Evolutionary conservation across 2,888 invertebrate genomes (phyloP), one percentile per base, ranked within the genome.

Genomic region (Cecidostiba fungosa): DNA sequence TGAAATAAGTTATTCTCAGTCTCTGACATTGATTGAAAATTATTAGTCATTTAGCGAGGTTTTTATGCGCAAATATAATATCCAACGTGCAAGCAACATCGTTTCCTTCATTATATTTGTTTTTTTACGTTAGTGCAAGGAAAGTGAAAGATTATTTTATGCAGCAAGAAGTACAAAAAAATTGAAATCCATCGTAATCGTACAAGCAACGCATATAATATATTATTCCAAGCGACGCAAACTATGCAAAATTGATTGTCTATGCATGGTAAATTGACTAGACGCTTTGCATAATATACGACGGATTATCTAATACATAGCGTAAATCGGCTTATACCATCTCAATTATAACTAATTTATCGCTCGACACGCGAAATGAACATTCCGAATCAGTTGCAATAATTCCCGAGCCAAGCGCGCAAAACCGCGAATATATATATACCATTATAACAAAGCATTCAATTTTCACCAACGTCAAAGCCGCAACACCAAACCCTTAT

Each of bases 1-100:
- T 77, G 82, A 72, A 77, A 83, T 50, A 47, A 29, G 19, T 72
- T 59, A 16, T 23, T 59, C n/a, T 6, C 43, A 43, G n/a, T 19
- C 16, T 59, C 10, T n/a, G 19, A 59, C 54, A 59, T 59, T 59
- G 54, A 59, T 59, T 6, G n/a, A 6, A 59, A 59, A n/a, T 59
- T n/a, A 59, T 59, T 5, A 59, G 19, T 59, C 50, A 59, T 59
- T 59, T 59, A n/a, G 3, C 54, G 54, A 19, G 54, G 8, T 59
- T 19, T 59, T 59, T 59, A n/a, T 59, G n/a, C 8, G 6, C n/a
- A 4, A 23, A 59, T 23, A 8, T 5, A 59, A 23, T 59, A 59
- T 8, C 54, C 54, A 6, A 59, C 2, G 8, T n/a, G 1, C 54
- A n/a, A n/a, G 19, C 19, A 59, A 59, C 8, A 1, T 59, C n/a